A percentile compares a stretch with the other conserved stretches of the same genome.
Conservation (phyloP, 2,113 vertebrate genomes). For the Spheniscus mendiculus region DNA sequence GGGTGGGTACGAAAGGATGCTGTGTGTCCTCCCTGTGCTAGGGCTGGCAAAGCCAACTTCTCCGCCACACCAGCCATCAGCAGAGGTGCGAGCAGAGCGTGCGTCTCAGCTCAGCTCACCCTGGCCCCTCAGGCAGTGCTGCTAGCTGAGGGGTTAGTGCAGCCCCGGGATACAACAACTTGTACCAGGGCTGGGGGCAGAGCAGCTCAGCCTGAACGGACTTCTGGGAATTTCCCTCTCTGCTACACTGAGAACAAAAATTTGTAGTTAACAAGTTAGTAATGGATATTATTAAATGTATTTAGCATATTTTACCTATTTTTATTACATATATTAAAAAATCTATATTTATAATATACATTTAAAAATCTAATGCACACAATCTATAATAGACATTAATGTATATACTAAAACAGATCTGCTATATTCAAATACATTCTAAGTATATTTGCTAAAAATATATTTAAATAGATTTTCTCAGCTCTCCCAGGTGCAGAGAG, state of each 20-base stretch:
- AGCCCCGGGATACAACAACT: background rate
- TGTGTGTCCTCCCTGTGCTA: background rate
- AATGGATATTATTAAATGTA: background rate
- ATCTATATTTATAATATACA: background rate
- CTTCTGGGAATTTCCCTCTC: background rate
- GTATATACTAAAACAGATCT: background rate
- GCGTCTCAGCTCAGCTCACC: background rate
- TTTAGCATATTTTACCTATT: background rate
- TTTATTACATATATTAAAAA: background rate
- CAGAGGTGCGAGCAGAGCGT: background rate
- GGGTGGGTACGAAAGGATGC: background rate
- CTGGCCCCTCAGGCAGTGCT: background rate
- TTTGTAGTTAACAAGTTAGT: background rate
- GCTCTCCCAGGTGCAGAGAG: background rate
- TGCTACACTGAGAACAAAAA: background rate
- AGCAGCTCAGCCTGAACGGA: background rate
- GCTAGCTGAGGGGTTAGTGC: background rate
- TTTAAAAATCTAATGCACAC: background rate
- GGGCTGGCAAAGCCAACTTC: background rate
- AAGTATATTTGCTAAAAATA: background rate
- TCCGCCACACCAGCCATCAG: background rate
- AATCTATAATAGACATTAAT: background rate
- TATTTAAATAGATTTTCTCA: background rate
- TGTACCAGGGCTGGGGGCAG: background rate
- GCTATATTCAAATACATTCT: background rate